phyloP scores from a whole-genome alignment of 2,113 vertebrate genomes.

The Lophochroa leadbeateri region DNA sequence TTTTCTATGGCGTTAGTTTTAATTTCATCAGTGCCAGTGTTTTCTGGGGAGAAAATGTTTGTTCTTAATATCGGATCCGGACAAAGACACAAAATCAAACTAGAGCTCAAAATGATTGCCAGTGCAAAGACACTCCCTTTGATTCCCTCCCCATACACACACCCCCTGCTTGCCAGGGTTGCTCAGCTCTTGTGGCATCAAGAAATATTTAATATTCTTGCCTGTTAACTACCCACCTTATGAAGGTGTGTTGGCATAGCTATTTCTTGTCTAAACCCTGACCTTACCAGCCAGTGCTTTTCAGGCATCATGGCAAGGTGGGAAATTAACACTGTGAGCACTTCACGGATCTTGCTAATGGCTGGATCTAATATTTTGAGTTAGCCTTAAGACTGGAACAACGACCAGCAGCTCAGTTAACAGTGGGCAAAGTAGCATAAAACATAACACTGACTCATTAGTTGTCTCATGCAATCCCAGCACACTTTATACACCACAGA shows the following conservation, averaged over 20 bases:
- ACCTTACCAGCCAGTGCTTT: neutral
- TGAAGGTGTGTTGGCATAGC: neutral
- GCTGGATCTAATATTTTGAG: neutral
- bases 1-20: neutral
- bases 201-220: neutral
- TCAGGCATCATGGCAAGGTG: neutral
- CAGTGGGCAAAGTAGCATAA: neutral
- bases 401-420: neutral
- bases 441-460: neutral
- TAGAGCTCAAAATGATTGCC: neutral
- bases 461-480: neutral
- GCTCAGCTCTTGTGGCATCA: neutral
- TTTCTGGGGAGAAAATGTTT: neutral
- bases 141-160: neutral
- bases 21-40: rapidly evolving
- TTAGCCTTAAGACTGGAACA: neutral
- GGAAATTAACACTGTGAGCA: no score
- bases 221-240: neutral
- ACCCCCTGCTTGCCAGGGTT: neutral
- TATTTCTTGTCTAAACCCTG: neutral
- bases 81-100: neutral
- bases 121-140: neutral
- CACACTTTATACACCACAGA: neutral
- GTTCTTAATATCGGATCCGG: neutral
- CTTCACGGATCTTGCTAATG: neutral